Base-by-base conservation (phyloP, 2,888 invertebrate species). In the Synergus itoensis region DNA sequence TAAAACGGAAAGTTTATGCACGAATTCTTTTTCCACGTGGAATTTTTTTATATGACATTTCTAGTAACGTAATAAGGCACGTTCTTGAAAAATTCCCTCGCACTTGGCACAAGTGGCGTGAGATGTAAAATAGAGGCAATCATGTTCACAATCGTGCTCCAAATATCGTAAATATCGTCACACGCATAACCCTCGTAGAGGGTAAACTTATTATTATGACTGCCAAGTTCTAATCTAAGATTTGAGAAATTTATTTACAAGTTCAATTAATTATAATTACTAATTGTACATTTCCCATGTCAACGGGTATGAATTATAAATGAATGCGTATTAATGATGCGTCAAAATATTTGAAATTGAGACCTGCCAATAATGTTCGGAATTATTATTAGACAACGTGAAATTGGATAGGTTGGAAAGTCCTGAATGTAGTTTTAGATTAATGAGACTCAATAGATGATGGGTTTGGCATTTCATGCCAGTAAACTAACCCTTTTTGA, bases 121-220 rank as follows among this genome's bases (percentile, higher is more conserved):
- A 73, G 36, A 73, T 16, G 14, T 73, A 73, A 73, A 48, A 73
- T 73, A 48, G 53, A 73, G 9, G 53, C 9, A 84, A 84, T 11
- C 28, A 81, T 83, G 85, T 85, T 85, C 85, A 84, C 79, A 84
- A 84, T 81, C 85, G 82, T 82, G 84, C 81, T 83, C 81, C 84
- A 86, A 28, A 28, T 28, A 28, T 28, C 84, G 85, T 83, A 84
- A 86, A 86, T 73, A 53, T 73, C 73, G 36, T 53, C 40, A 36
- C 73, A 73, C 73, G 73, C 73, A 53, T 73, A 36, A 73, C n/a
- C 28, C 48, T 48, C 36, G 28, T 69, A 48, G 36, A 73, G 53
- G 53, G 16, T 48, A 73, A 73, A 73, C 48, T 73, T 73, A 36
- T 36, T 48, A 73, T 48, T 48, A 73, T 73, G n/a, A 73, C 28